Percentiles rank a stretch among this genome's conserved stretches.
These are phyloP conservation scores for Tachuris rubrigastra DNA, from an alignment of 2,113 vertebrate species.

Conservation along the genomic window DNA sequence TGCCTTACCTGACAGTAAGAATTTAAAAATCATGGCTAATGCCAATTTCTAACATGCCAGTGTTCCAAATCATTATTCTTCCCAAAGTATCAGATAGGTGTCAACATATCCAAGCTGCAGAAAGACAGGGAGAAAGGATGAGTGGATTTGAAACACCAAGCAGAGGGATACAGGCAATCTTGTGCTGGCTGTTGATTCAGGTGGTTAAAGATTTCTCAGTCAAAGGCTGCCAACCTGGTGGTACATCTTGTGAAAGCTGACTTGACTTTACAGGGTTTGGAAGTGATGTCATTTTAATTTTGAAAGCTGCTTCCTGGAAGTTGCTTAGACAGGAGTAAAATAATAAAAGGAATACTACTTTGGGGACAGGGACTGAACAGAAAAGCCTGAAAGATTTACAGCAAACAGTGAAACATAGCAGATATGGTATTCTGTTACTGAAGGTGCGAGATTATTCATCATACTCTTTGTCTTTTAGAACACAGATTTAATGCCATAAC, in stretches of 20 bases:
- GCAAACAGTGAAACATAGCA: background rate
- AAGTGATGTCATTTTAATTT: constrained; percentile 4
- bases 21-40: background rate
- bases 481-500: background rate
- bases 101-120: background rate
- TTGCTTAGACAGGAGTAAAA: background rate
- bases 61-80: background rate
- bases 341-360: background rate
- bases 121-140: background rate
- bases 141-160: background rate
- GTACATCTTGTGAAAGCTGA: background rate
- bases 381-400: background rate
- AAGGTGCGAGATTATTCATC: background rate
- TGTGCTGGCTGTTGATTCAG: background rate
- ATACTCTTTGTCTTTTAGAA: background rate
- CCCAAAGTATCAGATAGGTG: background rate
- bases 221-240: background rate
- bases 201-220: background rate
- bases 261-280: background rate
- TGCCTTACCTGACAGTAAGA: background rate
- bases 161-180: background rate
- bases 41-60: background rate
- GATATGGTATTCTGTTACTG: background rate
- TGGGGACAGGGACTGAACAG: background rate
- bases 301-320: background rate